Percentiles rank a stretch among this genome's conserved stretches.
Evolutionary conservation across 2,797 vertebrate species (phyloP).

Genomic region (Poeciliopsis turneri): DNA sequence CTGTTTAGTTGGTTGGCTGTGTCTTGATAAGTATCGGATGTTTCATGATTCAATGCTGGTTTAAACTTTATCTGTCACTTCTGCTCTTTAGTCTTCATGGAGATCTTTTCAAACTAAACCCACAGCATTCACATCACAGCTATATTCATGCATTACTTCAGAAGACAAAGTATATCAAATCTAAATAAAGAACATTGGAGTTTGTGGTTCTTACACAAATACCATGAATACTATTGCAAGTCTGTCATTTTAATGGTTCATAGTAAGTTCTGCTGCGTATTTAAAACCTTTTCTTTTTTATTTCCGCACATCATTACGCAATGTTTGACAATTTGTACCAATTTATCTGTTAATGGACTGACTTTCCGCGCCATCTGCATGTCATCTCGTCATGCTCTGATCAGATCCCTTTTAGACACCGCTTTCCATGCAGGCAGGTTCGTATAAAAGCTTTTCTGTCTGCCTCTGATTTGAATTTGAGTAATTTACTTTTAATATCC

Average conservation of each 20-base stretch:
- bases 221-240: background rate
- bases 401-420: background rate
- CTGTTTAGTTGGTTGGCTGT: background rate
- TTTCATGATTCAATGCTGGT: background rate
- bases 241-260: background rate
- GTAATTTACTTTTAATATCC: conserved; percentile 25
- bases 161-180: background rate
- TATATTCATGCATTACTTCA: background rate
- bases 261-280: background rate
- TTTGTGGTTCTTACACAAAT: background rate
- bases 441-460: conserved; percentile 8
- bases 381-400: background rate
- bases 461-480: conserved; percentile 11
- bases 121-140: background rate
- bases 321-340: background rate
- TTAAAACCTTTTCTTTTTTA: background rate
- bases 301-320: background rate
- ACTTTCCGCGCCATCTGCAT: background rate
- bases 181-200: background rate
- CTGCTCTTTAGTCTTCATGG: background rate
- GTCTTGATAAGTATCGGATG: background rate
- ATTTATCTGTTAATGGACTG: conserved; percentile 1
- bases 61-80: background rate
- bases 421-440: background rate
- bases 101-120: background rate